These are phyloP conservation scores for Hypsibius dujardini DNA, from an alignment of 1,140 invertebrate species.

Conservation along the genomic window DNA sequence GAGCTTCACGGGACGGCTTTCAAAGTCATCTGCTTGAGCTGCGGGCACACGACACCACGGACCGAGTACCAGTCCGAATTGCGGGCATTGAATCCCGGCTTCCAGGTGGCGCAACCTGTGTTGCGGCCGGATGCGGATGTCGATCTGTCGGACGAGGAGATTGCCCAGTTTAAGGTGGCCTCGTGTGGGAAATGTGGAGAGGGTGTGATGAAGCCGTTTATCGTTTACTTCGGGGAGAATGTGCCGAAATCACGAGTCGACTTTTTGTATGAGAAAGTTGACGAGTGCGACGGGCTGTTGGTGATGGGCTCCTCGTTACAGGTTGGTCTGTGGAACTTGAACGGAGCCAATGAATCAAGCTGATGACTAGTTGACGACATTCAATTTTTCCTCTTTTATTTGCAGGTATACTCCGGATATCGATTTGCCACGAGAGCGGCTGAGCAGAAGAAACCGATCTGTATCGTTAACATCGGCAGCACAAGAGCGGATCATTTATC, in stretches of 20 bases:
- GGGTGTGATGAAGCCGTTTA: conserved; percentile 70
- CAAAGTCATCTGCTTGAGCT: too few relatives aligned
- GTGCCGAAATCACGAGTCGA: conserved; percentile 54
- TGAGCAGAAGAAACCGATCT: conserved; percentile 51
- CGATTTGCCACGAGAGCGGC: conserved; percentile 61
- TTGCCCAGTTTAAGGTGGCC: too few relatives aligned
- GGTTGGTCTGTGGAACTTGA: conserved; percentile 48
- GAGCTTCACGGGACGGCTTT: too few relatives aligned
- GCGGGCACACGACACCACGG: too few relatives aligned
- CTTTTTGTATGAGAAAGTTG: conserved; percentile 45
- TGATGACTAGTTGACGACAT: too few relatives aligned
- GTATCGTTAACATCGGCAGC: conserved; percentile 75
- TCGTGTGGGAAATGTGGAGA: conserved; percentile 46
- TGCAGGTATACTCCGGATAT: conserved; percentile 44
- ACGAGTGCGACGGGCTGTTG: conserved; percentile 53
- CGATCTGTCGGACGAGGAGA: too few relatives aligned
- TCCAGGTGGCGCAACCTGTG: too few relatives aligned
- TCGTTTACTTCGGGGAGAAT: conserved; percentile 90
- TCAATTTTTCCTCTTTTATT: conserved; percentile 19
- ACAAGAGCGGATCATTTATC: conserved; percentile 65
- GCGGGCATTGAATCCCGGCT: too few relatives aligned
- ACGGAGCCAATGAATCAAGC: not conserved
- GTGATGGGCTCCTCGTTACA: conserved; percentile 75
- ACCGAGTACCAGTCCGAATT: too few relatives aligned
- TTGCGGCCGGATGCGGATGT: too few relatives aligned